Evolutionary conservation across 37 sponge, comb jelly and placozoan species (phyloP).

Genomic region (Halisarca cf. caerulea): DNA sequence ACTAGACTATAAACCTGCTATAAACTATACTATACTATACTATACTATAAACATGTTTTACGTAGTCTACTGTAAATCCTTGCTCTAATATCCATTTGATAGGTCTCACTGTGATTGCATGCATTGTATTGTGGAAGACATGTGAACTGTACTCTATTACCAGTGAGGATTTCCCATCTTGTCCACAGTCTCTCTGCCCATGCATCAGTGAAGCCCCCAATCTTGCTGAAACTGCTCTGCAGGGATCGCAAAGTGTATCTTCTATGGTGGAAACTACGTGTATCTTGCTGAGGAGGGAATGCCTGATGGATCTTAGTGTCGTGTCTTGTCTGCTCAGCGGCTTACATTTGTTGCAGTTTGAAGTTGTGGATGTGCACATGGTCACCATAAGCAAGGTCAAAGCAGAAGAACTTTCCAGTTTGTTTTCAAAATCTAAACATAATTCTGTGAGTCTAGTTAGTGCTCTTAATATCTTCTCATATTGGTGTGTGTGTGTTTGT

Average conservation of each 20-base stretch:
- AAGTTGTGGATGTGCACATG: background rate
- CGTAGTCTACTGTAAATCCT: too few relatives aligned
- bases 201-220: background rate
- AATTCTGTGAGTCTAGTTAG: background rate
- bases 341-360: background rate
- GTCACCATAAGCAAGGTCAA: background rate
- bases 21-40: too few relatives aligned
- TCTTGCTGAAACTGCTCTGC: too few relatives aligned
- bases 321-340: background rate
- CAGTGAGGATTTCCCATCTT: too few relatives aligned
- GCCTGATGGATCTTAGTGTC: background rate
- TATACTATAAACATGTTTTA: too few relatives aligned
- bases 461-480: background rate
- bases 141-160: too few relatives aligned
- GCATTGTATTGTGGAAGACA: too few relatives aligned
- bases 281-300: background rate
- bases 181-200: background rate
- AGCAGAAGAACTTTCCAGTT: background rate
- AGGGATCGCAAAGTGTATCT: too few relatives aligned
- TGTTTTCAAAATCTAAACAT: background rate
- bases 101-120: too few relatives aligned
- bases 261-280: background rate
- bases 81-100: too few relatives aligned
- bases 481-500: too few relatives aligned
- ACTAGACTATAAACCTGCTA: too few relatives aligned